Conservation (phyloP, 1,140 invertebrate species). For the Papilio xuthus region DNA sequence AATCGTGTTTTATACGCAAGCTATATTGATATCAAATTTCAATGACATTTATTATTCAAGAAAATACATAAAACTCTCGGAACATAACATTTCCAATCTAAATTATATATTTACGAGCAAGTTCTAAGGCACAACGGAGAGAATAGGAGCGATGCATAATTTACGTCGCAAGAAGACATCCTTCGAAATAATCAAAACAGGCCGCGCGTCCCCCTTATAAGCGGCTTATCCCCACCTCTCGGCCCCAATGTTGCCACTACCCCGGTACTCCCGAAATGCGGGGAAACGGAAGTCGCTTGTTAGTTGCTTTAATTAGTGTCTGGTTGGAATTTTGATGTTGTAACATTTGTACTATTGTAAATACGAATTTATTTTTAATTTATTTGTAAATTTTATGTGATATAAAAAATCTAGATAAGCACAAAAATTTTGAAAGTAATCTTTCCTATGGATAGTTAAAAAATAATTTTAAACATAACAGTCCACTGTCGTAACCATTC, state of each 20-base stretch:
- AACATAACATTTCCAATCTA: conserved; percentile 24
- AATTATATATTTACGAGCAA: conserved; percentile 17
- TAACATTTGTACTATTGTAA: conserved; percentile 25
- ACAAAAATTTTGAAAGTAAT: too few species aligned
- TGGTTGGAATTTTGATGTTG: conserved; percentile 59
- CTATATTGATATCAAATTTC: conserved; percentile 4
- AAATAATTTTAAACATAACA: background rate
- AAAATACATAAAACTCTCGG: background rate
- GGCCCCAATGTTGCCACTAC: conserved; percentile 46
- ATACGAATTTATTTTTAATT: background rate
- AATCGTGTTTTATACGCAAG: too few species aligned
- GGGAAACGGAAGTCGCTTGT: conserved; percentile 63
- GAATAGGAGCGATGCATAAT: conserved; percentile 68
- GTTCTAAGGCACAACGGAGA: conserved; percentile 44
- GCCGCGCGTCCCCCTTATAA: conserved; percentile 62
- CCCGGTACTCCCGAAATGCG: conserved; percentile 54
- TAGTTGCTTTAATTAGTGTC: conserved; percentile 72
- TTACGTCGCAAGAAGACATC: conserved; percentile 76
- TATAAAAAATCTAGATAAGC: too few species aligned
- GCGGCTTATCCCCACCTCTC: conserved; percentile 66
- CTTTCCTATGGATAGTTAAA: background rate
- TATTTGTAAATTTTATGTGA: background rate
- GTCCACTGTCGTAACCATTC: background rate
- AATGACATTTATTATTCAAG: background rate
- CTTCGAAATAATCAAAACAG: conserved; percentile 77